Evolutionary conservation across 2,797 vertebrate genomes (phyloP), one percentile per base, ranked within the genome.

Genomic region (Ciconia nigra): DNA sequence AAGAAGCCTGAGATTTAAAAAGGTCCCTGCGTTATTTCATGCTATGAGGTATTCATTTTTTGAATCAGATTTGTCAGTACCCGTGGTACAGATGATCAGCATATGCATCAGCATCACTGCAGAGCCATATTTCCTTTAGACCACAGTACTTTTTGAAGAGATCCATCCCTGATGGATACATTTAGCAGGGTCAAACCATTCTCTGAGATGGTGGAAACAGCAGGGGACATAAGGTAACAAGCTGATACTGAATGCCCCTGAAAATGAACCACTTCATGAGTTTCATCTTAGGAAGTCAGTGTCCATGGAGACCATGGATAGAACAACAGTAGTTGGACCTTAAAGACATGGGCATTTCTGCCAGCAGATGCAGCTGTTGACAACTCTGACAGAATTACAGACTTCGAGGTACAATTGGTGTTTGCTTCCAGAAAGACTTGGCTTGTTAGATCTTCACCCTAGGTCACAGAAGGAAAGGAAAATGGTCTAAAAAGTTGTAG

Each of bases 341-440:
- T 89, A 94, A 84, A 94, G 80, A 87, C 89, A 92, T 93, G 42
- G 83, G 46, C 19, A 59, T 55, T 93, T 92, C 85, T 94, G 90
- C 76, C 89, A 67, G 81, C 67, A 96, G 96, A 94, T 93, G 74
- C 94, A 97, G 80, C 84, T 94, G 79, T 55, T 93, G 61, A 89
- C 76, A 94, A 22, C 22, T 61, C 63, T 83, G 87, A 74, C 81
- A 91, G 70, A 95, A 93, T 87, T 94, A 94, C 52, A 85, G 83
- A 84, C 69, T 83, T 96, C 1, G 24, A 97, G 90, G 52, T 54
- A 96, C 29, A 89, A 82, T 82, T 90, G 46, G 37, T 46, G 35
- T 89, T 95, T 82, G 28, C 59, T 92, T 94, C 63, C 61, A 80
- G 54, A 95, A 97, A 81, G 78, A 73, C 65, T 54, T 79, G 26